A percentile compares a stretch with the other conserved stretches of the same genome.
These are phyloP conservation scores for Endomychus coccineus DNA, from an alignment of 2,888 invertebrate genomes.

Conservation along the genomic window DNA sequence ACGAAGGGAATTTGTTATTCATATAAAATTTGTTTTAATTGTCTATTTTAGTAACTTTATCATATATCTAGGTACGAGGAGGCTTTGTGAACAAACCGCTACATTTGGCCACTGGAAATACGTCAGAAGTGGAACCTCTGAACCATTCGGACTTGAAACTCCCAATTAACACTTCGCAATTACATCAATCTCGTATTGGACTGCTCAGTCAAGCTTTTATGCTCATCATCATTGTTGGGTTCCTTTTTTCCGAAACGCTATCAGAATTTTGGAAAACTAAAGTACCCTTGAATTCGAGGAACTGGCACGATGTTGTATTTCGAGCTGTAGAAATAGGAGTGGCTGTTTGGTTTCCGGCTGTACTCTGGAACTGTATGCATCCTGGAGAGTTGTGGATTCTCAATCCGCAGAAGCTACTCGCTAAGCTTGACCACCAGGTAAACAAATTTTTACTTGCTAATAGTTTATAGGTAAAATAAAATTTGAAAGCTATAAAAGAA, in stretches of 20 bases:
- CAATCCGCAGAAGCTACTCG: constrained; percentile 81
- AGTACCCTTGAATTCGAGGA: constrained; percentile 78
- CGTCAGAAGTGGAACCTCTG: constrained; percentile 33
- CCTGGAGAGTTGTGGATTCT: constrained; percentile 90
- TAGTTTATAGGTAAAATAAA: no score
- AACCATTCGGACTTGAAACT: constrained; percentile 30
- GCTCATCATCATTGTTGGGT: constrained; percentile 81
- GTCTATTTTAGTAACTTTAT: no score
- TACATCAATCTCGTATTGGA: constrained; percentile 85
- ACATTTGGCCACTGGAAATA: constrained; percentile 28
- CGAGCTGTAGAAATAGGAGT: constrained; percentile 88
- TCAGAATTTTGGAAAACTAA: constrained; percentile 92
- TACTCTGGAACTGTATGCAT: constrained; percentile 92
- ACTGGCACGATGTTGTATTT: constrained; percentile 88
- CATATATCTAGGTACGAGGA: constrained; percentile 63
- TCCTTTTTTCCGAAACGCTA: constrained; percentile 83
- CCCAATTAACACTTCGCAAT: constrained; percentile 71
- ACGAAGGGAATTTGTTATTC: no score
- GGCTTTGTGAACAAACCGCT: constrained; percentile 63
- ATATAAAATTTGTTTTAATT: no score
- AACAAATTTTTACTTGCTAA: no score
- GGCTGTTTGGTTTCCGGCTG: constrained; percentile 92
- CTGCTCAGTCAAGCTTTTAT: constrained; percentile 84
- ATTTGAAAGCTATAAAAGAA: no score
- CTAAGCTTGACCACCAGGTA: constrained; percentile 34